Evolutionary conservation across 2,113 vertebrate genomes (phyloP).

Genomic region (Romanogobio albipinnatus): DNA sequence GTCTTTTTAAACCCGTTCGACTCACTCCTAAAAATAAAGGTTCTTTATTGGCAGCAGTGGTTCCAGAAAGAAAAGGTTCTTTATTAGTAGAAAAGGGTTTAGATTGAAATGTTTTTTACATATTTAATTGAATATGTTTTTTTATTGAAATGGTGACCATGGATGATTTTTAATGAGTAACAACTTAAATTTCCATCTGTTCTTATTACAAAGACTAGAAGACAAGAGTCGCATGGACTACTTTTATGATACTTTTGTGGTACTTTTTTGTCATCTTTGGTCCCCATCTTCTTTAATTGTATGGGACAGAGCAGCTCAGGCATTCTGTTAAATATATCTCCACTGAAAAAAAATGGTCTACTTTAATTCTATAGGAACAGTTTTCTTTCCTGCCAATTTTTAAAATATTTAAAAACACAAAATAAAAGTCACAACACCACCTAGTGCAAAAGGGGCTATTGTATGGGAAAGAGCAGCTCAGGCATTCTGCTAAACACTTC

Average conservation of each 20-base stretch:
- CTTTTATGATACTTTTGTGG: neutral
- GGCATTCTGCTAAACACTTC: neutral
- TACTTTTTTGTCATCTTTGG: neutral
- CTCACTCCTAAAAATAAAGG: neutral
- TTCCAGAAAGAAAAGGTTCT: neutral
- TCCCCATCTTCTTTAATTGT: neutral
- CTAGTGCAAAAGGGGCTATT: neutral
- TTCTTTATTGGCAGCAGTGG: neutral
- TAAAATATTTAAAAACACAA: too few species aligned
- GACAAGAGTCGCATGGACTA: neutral
- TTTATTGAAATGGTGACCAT: too few species aligned
- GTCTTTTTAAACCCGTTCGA: neutral
- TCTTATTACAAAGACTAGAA: neutral
- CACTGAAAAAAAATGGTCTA: neutral
- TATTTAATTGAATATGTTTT: too few species aligned
- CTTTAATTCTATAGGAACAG: too few species aligned
- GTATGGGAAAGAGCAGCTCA: neutral
- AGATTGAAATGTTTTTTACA: neutral
- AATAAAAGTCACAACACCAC: too few species aligned
- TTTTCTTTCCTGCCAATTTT: too few species aligned
- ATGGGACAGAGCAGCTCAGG: neutral
- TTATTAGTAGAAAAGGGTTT: neutral
- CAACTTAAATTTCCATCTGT: neutral
- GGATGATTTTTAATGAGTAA: neutral
- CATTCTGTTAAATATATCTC: too few species aligned